These are phyloP conservation scores for Cydia amplana DNA, from an alignment of 1,140 invertebrate genomes.

Conservation along the genomic window DNA sequence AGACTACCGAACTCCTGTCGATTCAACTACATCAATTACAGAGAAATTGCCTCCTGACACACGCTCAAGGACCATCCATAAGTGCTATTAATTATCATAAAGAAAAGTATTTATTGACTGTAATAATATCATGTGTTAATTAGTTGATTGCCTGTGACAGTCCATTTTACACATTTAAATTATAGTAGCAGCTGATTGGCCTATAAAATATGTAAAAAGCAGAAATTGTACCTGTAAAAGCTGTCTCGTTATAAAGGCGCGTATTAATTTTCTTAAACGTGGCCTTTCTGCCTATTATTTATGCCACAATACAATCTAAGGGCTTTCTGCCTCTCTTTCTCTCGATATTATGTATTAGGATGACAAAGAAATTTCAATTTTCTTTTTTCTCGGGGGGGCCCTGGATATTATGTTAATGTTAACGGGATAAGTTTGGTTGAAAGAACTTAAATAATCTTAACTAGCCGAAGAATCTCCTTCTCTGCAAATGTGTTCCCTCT, in stretches of 20 bases:
- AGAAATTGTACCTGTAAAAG: background rate
- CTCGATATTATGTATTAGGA: too few species aligned
- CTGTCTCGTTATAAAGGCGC: background rate
- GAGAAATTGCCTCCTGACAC: background rate
- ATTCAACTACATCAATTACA: background rate
- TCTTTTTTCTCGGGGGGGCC: too few species aligned
- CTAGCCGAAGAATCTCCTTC: too few species aligned
- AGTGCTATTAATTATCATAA: background rate
- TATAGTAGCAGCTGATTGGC: background rate
- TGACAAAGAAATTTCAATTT: too few species aligned
- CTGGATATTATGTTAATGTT: too few species aligned
- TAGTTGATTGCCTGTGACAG: background rate
- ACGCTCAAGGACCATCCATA: slow-evolving; percentile 8
- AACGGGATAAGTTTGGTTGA: too few species aligned
- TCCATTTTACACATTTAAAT: background rate
- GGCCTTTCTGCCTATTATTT: background rate
- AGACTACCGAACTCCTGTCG: background rate
- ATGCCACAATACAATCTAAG: background rate
- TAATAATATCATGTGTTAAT: slow-evolving; percentile 1
- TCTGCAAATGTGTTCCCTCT: too few species aligned
- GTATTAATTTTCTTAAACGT: background rate
- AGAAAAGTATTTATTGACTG: slow-evolving; percentile 8
- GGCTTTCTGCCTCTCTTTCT: too few species aligned
- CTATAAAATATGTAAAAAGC: background rate
- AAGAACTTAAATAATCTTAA: too few species aligned